These are phyloP conservation scores for Phodopus roborovskii DNA, from an alignment of 2,113 vertebrate species.

Conservation along the genomic window DNA sequence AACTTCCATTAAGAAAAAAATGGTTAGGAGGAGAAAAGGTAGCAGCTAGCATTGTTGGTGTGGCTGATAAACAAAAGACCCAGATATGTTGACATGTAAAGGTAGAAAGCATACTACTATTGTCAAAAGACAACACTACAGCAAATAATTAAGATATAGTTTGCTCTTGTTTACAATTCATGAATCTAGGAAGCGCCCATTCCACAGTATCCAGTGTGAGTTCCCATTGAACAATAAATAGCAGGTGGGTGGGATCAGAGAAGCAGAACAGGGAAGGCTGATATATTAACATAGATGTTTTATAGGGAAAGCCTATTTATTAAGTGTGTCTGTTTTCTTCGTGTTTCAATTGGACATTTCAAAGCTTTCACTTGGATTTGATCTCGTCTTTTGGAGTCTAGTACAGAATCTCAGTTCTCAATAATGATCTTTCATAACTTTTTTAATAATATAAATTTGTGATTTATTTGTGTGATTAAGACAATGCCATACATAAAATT, in stretches of 20 bases:
- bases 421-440: neutral
- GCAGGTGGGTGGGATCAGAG: neutral
- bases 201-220: neutral
- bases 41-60: neutral
- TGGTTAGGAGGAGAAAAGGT: neutral
- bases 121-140: neutral
- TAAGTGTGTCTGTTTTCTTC: neutral
- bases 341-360: neutral
- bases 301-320: neutral
- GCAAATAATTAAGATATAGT: neutral
- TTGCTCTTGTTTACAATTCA: neutral
- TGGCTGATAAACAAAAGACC: neutral
- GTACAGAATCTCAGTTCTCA: neutral
- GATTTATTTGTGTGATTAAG: neutral
- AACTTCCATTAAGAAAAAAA: neutral
- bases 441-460: neutral
- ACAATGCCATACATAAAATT: neutral
- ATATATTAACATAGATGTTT: neutral
- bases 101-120: neutral
- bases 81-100: neutral
- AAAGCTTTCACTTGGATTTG: neutral
- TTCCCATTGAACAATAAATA: neutral
- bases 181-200: neutral
- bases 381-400: neutral
- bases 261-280: neutral